Evolutionary conservation across 1,140 invertebrate genomes (phyloP).

Genomic region (Periplaneta americana): DNA sequence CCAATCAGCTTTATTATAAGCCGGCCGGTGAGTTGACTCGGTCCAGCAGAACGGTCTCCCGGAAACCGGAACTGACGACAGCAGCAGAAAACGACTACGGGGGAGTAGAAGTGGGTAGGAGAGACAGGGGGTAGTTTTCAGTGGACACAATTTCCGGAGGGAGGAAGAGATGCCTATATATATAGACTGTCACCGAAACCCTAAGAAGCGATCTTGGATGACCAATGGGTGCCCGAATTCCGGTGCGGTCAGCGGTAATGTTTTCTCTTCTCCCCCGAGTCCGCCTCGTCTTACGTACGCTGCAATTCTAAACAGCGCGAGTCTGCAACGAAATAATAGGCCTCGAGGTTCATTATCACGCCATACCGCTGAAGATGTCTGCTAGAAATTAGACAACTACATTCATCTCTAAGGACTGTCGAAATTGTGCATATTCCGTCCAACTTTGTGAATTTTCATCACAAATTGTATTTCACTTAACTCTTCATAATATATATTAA

Average conservation of each 20-base stretch:
- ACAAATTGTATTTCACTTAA: no score
- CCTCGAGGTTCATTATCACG: no score
- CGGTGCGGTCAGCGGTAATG: constrained; percentile 5
- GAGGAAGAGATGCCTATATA: neutral
- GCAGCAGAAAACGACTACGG: neutral
- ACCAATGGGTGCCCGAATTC: constrained; percentile 16
- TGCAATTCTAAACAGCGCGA: neutral
- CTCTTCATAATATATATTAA: no score
- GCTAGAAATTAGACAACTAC: no score
- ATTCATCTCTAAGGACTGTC: no score
- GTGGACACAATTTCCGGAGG: constrained; percentile 19
- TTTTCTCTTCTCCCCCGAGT: neutral
- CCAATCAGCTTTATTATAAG: no score
- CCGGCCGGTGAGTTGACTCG: no score
- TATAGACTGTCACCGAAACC: neutral
- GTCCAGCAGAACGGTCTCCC: constrained; percentile 1
- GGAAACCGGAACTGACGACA: constrained; percentile 18
- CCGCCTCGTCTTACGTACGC: neutral
- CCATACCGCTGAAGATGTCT: no score
- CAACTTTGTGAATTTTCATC: no score
- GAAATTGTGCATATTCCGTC: no score
- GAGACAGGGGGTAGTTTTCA: neutral
- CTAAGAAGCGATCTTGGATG: constrained; percentile 12
- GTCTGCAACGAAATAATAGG: no score
- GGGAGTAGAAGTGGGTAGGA: neutral